phyloP scores from a whole-genome alignment of 2,888 invertebrate species.

The Heteromurus nitidus region DNA sequence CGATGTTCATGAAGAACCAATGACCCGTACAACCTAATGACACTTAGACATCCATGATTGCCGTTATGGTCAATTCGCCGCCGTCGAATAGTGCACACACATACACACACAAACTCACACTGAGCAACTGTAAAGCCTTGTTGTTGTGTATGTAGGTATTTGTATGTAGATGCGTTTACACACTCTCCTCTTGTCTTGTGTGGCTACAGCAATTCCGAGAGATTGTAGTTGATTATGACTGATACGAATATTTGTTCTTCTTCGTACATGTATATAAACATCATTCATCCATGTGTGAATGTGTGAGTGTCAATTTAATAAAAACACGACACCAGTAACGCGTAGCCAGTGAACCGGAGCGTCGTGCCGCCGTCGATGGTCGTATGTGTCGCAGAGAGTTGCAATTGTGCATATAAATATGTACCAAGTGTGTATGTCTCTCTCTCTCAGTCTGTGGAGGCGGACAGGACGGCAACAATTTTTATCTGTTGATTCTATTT shows the following conservation, averaged over 20 bases:
- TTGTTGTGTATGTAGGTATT: constrained; percentile 3
- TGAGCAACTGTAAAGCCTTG: neutral
- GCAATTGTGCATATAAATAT: constrained; percentile 15
- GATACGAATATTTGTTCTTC: constrained; percentile 44
- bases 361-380: constrained; percentile 50
- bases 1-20: constrained; percentile 1
- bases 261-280: neutral
- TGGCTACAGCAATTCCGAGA: neutral
- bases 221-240: constrained; percentile 7
- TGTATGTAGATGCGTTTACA: neutral
- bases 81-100: neutral
- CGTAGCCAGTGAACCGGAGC: constrained; percentile 56
- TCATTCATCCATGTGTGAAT: neutral
- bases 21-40: constrained; percentile 43
- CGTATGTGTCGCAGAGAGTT: constrained; percentile 50
- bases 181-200: no score
- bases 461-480: constrained; percentile 67
- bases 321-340: constrained; percentile 52
- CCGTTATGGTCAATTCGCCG: neutral
- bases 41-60: constrained; percentile 16
- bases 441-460: constrained; percentile 57
- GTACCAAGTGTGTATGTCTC: constrained; percentile 34
- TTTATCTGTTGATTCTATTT: constrained; percentile 65
- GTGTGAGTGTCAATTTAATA: constrained; percentile 21
- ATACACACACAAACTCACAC: no score